Evolutionary conservation across 1,140 invertebrate species (phyloP).

Genomic region (Ostrea denselamellosa): DNA sequence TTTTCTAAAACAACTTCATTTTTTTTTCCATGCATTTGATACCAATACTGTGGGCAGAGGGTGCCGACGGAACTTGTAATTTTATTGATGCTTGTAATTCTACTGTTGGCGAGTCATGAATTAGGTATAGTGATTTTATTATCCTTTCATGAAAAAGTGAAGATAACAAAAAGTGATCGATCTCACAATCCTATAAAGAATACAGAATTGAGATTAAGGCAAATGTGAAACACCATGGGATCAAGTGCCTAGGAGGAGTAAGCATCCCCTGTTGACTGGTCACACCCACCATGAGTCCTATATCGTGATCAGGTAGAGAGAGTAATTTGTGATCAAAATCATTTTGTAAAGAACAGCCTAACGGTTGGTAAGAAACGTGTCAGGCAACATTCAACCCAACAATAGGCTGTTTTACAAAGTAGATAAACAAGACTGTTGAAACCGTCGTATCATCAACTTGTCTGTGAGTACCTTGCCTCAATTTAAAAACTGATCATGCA

Average conservation of each 20-base stretch:
- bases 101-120: background rate
- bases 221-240: background rate
- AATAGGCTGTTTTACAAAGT: background rate
- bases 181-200: background rate
- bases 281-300: background rate
- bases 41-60: no score
- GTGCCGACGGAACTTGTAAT: no score
- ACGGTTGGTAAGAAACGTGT: background rate
- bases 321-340: background rate
- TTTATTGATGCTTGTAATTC: no score
- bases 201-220: background rate
- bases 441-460: no score
- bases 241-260: background rate
- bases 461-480: no score
- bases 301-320: background rate
- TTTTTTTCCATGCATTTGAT: no score
- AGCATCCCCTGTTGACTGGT: background rate
- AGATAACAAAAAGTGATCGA: background rate
- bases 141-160: background rate
- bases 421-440: no score
- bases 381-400: background rate
- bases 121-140: background rate
- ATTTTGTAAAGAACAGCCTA: background rate
- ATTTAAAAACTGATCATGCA: no score
- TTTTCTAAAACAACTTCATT: no score